These are phyloP conservation scores for Rotaria sp. DNA, from an alignment of 2,888 invertebrate species.

Conservation along the genomic window DNA sequence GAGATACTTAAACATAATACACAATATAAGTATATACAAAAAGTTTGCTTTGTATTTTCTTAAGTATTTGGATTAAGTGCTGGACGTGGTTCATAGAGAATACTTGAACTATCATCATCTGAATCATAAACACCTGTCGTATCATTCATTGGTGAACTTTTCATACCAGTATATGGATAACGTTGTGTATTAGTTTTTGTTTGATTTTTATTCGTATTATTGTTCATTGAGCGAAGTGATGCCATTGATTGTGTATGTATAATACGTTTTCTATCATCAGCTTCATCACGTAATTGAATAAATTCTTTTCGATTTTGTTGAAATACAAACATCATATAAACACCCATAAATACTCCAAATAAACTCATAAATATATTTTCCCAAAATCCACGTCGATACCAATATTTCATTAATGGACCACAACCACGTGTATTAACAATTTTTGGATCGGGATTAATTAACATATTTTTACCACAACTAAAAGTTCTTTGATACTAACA, in stretches of 20 bases:
- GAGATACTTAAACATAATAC: not conserved
- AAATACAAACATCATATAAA: slow-evolving; percentile 32
- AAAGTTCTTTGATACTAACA: slow-evolving; percentile 30
- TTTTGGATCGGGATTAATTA: slow-evolving; percentile 31
- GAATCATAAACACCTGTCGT: not conserved
- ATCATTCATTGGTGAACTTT: not conserved
- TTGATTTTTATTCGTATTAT: not conserved
- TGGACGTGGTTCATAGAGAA: not conserved
- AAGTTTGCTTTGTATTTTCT: not conserved
- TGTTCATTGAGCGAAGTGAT: not conserved
- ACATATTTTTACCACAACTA: slow-evolving; percentile 37
- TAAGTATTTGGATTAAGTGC: not conserved
- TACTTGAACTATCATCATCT: not conserved
- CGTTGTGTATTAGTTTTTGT: not conserved
- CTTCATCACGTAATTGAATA: slow-evolving; percentile 33
- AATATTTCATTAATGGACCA: slow-evolving; percentile 37
- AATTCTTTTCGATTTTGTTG: slow-evolving; percentile 35
- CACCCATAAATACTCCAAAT: slow-evolving; percentile 31
- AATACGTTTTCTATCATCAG: slow-evolving; percentile 38
- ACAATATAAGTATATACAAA: not conserved
- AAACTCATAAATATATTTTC: slow-evolving; percentile 38
- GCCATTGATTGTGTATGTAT: not conserved
- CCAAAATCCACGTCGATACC: slow-evolving; percentile 39
- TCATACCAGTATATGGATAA: not conserved
- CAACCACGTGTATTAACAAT: slow-evolving; percentile 38